phyloP scores from a whole-genome alignment of 2,888 invertebrate species.

The Fissipunctia ypsillon region DNA sequence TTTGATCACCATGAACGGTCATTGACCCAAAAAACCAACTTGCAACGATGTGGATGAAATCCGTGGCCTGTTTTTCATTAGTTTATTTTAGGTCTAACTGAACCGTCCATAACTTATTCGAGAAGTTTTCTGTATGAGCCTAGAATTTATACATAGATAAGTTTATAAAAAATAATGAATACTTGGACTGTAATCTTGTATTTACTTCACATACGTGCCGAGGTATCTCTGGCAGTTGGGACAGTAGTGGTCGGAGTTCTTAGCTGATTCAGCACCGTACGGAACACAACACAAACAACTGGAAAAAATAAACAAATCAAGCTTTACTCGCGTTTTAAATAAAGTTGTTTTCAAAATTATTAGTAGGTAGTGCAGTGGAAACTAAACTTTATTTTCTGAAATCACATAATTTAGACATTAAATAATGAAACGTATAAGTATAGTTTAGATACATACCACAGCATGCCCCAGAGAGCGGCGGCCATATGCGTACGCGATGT shows the following conservation, averaged over 20 bases:
- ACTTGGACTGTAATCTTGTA: background rate
- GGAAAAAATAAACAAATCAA: constrained; percentile 56
- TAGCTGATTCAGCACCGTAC: constrained; percentile 77
- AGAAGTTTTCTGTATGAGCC: background rate
- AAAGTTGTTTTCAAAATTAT: background rate
- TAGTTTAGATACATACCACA: no score
- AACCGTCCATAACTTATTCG: background rate
- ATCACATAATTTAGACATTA: no score
- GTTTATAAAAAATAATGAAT: background rate
- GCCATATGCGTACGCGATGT: constrained; percentile 80
- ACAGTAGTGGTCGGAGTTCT: constrained; percentile 84
- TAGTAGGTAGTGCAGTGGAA: background rate
- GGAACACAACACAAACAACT: constrained; percentile 83
- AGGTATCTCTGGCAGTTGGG: constrained; percentile 82
- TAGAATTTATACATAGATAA: constrained; percentile 21
- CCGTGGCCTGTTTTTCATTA: background rate
- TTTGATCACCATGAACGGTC: constrained; percentile 8
- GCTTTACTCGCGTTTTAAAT: background rate
- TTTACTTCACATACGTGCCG: constrained; percentile 77
- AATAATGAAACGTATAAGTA: background rate
- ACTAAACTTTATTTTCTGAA: constrained; percentile 1
- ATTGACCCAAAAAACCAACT: constrained; percentile 8
- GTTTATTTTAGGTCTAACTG: constrained; percentile 4
- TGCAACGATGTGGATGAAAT: constrained; percentile 1
- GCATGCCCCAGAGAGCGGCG: constrained; percentile 69